Base-by-base conservation (phyloP, 2,888 invertebrate genomes). In the Eupeodes latifasciatus region DNA sequence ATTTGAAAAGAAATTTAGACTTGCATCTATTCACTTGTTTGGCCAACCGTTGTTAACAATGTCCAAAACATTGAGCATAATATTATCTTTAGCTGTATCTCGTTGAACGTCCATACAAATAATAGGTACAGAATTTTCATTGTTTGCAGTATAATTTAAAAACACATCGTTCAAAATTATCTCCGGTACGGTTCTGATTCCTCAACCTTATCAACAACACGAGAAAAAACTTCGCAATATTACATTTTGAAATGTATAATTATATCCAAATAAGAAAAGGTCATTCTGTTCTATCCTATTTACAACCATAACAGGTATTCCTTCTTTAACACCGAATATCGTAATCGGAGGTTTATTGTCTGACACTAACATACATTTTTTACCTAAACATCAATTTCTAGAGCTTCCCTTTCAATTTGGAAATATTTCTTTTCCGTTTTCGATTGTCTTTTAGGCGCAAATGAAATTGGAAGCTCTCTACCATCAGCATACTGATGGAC, bases 81-180 rank as follows among this genome's bases (percentile, higher is more conserved):
- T 27, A 49, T 27, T 6, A 40, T 40, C 61, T 27, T 27, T 27
- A 27, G 36, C 40, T 36, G 61, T 61, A 36, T 61, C 61, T 12
- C 34, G 64, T 64, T 64, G 44, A 47, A 64, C 64, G n/a, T 64
- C 47, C 47, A 11, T 19, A 64, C 47, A 64, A 12, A 19, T 64
- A n/a, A 44, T 47, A 47, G 64, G 47, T 19, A 64, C 47, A 5
- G 47, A 27, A 19, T 1, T 36, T 36, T 61, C 36, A 64, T 47
- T 64, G 47, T 44, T 19, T 47, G 40, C n/a, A 64, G 47, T 19
- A 14, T 64, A 64, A 47, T 19, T 64, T 47, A 64, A 47, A 7
- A 64, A 12, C 5, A 66, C 66, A 27, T 66, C 66, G 14, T 49
- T 66, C 27, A 14, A 49, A 47, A 49, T 44, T 49, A 47, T 27